phyloP scores from a whole-genome alignment of 1,140 invertebrate species.

The Hypsibius dujardini region DNA sequence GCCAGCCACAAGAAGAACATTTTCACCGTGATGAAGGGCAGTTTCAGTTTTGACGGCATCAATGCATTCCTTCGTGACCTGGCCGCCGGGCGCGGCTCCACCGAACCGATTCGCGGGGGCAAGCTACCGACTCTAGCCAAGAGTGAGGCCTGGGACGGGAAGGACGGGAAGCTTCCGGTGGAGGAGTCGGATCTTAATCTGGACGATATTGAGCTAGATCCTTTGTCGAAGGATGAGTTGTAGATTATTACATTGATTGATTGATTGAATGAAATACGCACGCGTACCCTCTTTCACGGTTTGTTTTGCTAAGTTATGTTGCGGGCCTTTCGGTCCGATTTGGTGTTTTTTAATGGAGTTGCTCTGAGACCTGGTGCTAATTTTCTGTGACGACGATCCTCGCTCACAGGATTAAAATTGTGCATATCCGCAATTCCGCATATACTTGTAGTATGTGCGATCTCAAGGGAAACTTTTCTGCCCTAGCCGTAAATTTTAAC shows the following conservation, averaged over 20 bases:
- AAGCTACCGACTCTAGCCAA: constrained; percentile 56
- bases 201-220: constrained; percentile 69
- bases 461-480: too few species aligned
- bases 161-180: constrained; percentile 69
- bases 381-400: too few species aligned
- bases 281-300: too few species aligned
- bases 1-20: constrained; percentile 93
- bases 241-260: constrained; percentile 16
- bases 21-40: constrained; percentile 74
- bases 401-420: too few species aligned
- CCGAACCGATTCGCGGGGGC: constrained; percentile 65
- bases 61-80: constrained; percentile 81
- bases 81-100: constrained; percentile 80
- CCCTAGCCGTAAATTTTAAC: too few species aligned
- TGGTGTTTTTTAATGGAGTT: too few species aligned
- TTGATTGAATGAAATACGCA: too few species aligned
- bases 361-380: too few species aligned
- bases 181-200: constrained; percentile 76
- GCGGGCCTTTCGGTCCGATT: too few species aligned
- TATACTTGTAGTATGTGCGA: too few species aligned
- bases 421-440: too few species aligned
- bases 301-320: too few species aligned
- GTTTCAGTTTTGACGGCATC: constrained; percentile 84
- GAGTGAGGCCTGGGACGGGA: constrained; percentile 80
- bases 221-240: constrained; percentile 37